Conservation (phyloP, 2,797 vertebrate genomes). For the Ptychobarbus kaznakovi region DNA sequence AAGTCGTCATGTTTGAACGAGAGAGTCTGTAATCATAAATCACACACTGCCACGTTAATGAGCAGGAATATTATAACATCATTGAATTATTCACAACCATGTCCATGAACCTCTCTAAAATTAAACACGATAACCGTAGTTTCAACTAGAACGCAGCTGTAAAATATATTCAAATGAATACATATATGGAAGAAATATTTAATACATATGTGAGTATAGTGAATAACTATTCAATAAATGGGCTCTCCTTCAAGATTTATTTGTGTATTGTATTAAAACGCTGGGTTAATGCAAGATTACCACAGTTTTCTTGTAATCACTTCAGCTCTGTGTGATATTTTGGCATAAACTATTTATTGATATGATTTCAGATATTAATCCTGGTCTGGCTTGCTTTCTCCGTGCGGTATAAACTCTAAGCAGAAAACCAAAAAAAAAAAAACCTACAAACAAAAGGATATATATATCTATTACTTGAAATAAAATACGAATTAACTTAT, state of each 20-base stretch:
- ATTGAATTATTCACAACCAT: constrained; percentile 50
- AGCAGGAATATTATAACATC: constrained; percentile 30
- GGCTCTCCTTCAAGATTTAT: not conserved
- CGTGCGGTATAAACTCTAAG: not conserved
- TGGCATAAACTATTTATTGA: not conserved
- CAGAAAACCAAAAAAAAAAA: too few relatives aligned
- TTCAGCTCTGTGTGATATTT: not conserved
- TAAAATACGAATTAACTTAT: not conserved
- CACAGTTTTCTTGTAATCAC: not conserved
- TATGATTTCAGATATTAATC: not conserved
- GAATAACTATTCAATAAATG: not conserved
- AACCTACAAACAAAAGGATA: too few relatives aligned
- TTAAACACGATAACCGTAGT: not conserved
- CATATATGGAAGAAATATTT: not conserved
- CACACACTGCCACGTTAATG: constrained; percentile 21
- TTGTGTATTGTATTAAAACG: not conserved
- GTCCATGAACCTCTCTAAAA: not conserved
- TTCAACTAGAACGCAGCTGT: not conserved
- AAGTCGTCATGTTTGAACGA: not conserved
- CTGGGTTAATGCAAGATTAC: not conserved
- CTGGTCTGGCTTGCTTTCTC: not conserved
- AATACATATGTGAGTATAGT: not conserved
- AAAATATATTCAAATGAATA: not conserved
- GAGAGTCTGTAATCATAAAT: constrained; percentile 28
- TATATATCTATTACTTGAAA: not conserved